A percentile compares a stretch with the other conserved stretches of the same genome.
Conservation (phyloP, 2,797 vertebrate species). For the Zalophus californianus region DNA sequence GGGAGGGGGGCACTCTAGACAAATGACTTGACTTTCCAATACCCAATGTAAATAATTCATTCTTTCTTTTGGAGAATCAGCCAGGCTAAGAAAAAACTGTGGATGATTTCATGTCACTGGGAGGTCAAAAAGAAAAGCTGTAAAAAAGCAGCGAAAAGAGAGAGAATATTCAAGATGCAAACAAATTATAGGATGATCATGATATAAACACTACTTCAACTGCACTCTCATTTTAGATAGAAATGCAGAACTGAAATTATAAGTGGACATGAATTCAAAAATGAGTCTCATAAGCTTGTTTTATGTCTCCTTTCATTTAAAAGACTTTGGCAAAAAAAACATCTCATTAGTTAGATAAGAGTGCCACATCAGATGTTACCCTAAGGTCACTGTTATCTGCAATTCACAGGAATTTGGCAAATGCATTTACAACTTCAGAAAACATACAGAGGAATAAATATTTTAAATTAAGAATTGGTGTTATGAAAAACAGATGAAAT, state of each 20-base stretch:
- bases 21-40: not conserved
- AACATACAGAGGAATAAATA: not conserved
- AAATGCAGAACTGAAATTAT: not conserved
- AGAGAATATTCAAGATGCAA: not conserved
- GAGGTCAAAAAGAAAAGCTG: not conserved
- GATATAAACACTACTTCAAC: not conserved
- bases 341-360: not conserved
- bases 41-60: not conserved
- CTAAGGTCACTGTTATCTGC: not conserved
- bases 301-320: slow-evolving; percentile 16
- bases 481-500: not conserved
- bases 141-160: not conserved
- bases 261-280: not conserved
- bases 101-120: not conserved
- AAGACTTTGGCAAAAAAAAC: not conserved
- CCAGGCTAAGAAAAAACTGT: not conserved
- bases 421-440: not conserved
- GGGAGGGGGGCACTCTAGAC: not conserved
- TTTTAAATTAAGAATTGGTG: not conserved
- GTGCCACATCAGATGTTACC: not conserved
- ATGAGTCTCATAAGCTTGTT: not conserved
- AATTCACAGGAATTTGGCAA: not conserved
- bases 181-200: not conserved
- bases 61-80: not conserved
- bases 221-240: not conserved